These are phyloP conservation scores for Oreochromis niloticus DNA, from an alignment of 2,113 vertebrate genomes.

Conservation along the genomic window DNA sequence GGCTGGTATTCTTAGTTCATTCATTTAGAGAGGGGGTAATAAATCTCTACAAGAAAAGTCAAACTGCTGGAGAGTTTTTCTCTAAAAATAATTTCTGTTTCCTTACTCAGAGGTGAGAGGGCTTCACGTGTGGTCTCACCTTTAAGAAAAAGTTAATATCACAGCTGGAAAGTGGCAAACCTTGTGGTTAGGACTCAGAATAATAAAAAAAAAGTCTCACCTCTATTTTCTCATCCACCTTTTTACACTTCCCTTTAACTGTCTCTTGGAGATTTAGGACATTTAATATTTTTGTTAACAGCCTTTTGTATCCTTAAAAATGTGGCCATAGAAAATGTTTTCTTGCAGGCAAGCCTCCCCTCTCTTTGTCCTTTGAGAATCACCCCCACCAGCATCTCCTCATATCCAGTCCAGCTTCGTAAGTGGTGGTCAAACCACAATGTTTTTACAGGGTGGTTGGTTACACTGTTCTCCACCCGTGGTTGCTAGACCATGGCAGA, in stretches of 20 bases:
- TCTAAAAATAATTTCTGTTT: constrained; percentile 71
- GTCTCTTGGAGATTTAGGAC: neutral
- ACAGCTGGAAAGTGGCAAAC: constrained; percentile 66
- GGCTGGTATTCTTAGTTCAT: constrained; percentile 61
- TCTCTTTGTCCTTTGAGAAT: constrained; percentile 50
- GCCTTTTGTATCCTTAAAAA: neutral
- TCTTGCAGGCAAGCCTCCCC: neutral
- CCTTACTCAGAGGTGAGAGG: constrained; percentile 58
- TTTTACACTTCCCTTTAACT: neutral
- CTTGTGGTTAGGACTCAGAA: constrained; percentile 22
- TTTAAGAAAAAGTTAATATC: constrained; percentile 64
- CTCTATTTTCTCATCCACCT: neutral
- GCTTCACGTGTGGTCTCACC: constrained; percentile 76
- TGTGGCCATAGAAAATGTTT: neutral
- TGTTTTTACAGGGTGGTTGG: constrained; percentile 70
- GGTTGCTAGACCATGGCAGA: constrained; percentile 63
- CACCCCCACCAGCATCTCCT: constrained; percentile 33
- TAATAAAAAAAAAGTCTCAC: constrained; percentile 19
- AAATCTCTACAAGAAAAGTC: constrained; percentile 66
- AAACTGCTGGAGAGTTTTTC: constrained; percentile 38
- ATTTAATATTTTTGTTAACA: neutral
- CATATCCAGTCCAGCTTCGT: constrained; percentile 59
- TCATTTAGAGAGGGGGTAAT: constrained; percentile 50
- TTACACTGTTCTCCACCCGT: constrained; percentile 68
- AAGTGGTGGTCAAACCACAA: constrained; percentile 75